Evolutionary conservation across 2,888 invertebrate genomes (phyloP), one percentile per base, ranked within the genome.

Genomic region (Dynastes maya): DNA sequence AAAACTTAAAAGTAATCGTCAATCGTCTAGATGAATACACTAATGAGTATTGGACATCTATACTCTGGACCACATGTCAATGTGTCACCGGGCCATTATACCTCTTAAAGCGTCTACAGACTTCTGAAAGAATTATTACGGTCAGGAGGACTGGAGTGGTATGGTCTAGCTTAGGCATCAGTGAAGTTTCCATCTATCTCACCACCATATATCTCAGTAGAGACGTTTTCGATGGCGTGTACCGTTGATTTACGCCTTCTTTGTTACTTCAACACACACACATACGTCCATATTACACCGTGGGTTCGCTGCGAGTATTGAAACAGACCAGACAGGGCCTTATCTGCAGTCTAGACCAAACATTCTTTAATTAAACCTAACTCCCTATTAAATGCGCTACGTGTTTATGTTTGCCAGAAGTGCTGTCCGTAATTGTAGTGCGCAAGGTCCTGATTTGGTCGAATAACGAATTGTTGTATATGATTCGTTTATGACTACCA

Each of bases 191-290:
- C 84, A 83, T 85, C 85, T 84, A 83, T 84, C 84, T 83, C 81
- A 80, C 82, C 82, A 84, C 85, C 82, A 85, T 85, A 85, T 84
- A 85, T 85, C 83, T 84, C 83, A 82, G 82, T 81, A 81, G 82
- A 83, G 84, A 83, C 84, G 83, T 84, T 83, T 83, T 84, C 84
- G 84, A 83, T 84, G 84, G 84, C 83, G 83, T 67, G 67, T 63
- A 82, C 84, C 83, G 83, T 83, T 85, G 85, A 85, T 85, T 85
- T 85, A 85, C 85, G 83, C 84, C 84, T 83, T 84, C 85, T 84
- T 85, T 85, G 84, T 85, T 85, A 84, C 84, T 83, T 83, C 84
- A 84, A 83, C 83, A 85, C 84, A 80, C 82, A 80, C 61, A 84
- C 83, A 80, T 81, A 80, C 32, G 75, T 22, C 45, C 63, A 45